phyloP scores from a whole-genome alignment of 1,140 invertebrate genomes.

The Caenorhabditis briggsae region DNA sequence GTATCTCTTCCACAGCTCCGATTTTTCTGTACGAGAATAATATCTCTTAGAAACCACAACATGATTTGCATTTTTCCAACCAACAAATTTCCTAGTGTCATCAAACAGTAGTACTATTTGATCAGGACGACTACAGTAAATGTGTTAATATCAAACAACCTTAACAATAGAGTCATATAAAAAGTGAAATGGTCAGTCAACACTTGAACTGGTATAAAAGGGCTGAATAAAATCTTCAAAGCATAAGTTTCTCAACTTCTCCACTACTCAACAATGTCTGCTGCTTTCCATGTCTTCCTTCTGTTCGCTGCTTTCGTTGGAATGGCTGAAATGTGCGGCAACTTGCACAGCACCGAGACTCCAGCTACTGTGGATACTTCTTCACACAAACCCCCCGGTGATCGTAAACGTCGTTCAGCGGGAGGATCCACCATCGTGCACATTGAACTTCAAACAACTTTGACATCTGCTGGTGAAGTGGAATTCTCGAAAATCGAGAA shows the following conservation, averaged over 20 bases:
- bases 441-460: background rate
- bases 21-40: too few relatives aligned
- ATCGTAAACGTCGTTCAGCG: background rate
- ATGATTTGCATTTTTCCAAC: too few relatives aligned
- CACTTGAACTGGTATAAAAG: background rate
- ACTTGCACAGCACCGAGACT: background rate
- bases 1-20: too few relatives aligned
- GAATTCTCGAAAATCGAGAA: slow-evolving; percentile 9
- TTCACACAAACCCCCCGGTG: background rate
- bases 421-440: background rate
- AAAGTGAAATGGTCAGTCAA: background rate
- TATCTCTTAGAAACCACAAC: too few relatives aligned
- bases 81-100: too few relatives aligned
- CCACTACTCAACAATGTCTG: background rate
- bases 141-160: background rate
- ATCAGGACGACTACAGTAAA: background rate
- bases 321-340: slow-evolving; percentile 25
- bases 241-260: background rate
- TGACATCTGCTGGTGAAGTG: background rate
- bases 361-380: background rate
- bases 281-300: background rate
- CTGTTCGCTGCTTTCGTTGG: slow-evolving; percentile 1
- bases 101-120: background rate
- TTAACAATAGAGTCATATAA: background rate
- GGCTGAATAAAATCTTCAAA: background rate